Conservation (phyloP, 2,113 vertebrate species). For the Clarias magur region DNA sequence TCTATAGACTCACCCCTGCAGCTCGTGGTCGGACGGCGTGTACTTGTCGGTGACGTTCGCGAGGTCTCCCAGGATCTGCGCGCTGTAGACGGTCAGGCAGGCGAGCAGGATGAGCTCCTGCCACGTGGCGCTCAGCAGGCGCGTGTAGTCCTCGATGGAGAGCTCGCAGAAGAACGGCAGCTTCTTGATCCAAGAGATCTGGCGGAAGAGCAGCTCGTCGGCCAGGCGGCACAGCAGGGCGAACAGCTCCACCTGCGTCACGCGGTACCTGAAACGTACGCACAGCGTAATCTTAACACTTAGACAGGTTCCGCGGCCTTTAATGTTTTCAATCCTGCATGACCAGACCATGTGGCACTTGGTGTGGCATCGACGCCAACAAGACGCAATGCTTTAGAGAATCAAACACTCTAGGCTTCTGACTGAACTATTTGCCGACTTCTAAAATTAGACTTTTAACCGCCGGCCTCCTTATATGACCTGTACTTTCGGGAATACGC, state of each 20-base stretch:
- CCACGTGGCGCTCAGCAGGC: conserved; percentile 96
- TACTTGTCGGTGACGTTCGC: conserved; percentile 95
- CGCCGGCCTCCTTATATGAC: background rate
- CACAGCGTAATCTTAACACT: background rate
- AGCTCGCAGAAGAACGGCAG: conserved; percentile 97
- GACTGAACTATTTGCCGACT: background rate
- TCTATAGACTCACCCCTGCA: conserved; percentile 84
- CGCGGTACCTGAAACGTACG: conserved; percentile 81
- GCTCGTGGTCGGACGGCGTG: conserved; percentile 90
- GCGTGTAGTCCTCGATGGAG: conserved; percentile 98
- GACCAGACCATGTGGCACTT: background rate
- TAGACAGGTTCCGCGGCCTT: background rate
- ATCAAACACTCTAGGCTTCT: no score
- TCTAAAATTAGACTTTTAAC: background rate
- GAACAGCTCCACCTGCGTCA: conserved; percentile 96
- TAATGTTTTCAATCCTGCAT: no score
- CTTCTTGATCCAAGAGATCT: conserved; percentile 99
- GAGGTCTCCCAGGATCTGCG: conserved; percentile 94
- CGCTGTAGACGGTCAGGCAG: conserved; percentile 94
- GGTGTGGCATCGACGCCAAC: background rate
- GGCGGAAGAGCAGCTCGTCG: conserved; percentile 95
- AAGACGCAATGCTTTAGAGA: background rate
- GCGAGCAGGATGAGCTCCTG: conserved; percentile 96
- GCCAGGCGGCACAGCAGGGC: conserved; percentile 94
- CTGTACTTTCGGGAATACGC: background rate